Base-by-base conservation (phyloP, 1,140 invertebrate species). In the Atta texana region DNA sequence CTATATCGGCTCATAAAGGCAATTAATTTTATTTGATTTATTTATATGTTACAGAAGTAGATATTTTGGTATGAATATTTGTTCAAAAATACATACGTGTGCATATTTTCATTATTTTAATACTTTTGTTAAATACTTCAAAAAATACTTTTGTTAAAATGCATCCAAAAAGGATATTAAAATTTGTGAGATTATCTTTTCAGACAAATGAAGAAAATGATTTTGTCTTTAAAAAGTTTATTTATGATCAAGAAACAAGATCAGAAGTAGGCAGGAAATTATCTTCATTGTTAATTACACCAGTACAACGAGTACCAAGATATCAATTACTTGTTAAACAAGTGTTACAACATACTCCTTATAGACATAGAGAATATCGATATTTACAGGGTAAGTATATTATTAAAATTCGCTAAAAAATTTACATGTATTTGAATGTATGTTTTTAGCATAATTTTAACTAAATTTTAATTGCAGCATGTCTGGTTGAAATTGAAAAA, bases 251-350 rank as follows among this genome's bases (percentile, higher is more conserved):
- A 93, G 97, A 98, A 94, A 96, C 95, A 18, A 95, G 96, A 55
- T 97, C 97, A 39, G 97, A 98, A 94, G 96, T 98, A 71, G 96
- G 96, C 81, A 96, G 95, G 21, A 97, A 97, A 92, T 93, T 98
- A 0, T 96, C 96, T 76, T 96, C 97, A 0, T 92, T 98, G 21
- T 94, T 98, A 78, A 98, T 98, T 88, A 96, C 96, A 55, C 97
- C 97, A 51, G 97, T 98, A 88, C 97, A 98, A 93, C 95, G 97
- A 89, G 95, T 98, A 75, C 97, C 97, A 18, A 95, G 97, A 87
- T 98, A 98, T 93, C 96, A 97, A 89, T 94, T 98, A 49, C 94
- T 98, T 8, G 93, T 98, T 18, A 96, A 96, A 92, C 96, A 97
- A 93, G 95, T 98, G 0, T 90, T 97, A 59, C 94, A 96, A 76